Percentiles rank a stretch among this genome's conserved stretches.
Conservation (phyloP, 1,140 invertebrate species). For the Zaprionus camerounensis region DNA sequence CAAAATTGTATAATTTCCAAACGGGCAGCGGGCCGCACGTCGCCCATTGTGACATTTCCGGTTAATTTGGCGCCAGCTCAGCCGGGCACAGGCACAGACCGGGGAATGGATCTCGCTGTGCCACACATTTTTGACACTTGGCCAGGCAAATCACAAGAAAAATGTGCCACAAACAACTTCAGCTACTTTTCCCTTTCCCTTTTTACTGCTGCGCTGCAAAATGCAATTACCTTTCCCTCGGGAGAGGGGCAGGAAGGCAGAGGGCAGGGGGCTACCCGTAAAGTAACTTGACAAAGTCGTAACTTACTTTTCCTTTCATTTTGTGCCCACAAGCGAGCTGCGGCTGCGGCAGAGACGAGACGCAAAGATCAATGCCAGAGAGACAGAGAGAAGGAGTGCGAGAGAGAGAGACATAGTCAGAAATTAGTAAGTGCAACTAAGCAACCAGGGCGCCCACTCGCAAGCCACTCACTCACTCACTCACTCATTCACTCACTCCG, state of each 20-base stretch:
- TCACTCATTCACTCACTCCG: background rate
- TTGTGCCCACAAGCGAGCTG: conserved; percentile 54
- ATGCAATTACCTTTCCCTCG: conserved; percentile 80
- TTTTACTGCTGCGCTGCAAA: conserved; percentile 54
- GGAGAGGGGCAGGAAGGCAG: background rate
- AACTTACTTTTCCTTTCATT: conserved; percentile 83
- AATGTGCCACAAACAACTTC: conserved; percentile 36
- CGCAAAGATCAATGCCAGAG: conserved; percentile 78
- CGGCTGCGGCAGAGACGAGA: conserved; percentile 11
- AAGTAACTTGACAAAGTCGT: conserved; percentile 68
- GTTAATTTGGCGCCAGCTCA: conserved; percentile 81
- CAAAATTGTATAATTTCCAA: conserved; percentile 82
- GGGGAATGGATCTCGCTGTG: conserved; percentile 1
- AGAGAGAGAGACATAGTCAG: conserved; percentile 47
- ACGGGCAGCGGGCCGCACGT: conserved; percentile 78
- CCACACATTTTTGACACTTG: conserved; percentile 74
- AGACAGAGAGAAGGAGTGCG: no score
- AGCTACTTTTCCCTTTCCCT: conserved; percentile 72
- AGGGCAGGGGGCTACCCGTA: conserved; percentile 37
- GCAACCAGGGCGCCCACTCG: conserved; percentile 74
- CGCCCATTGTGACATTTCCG: conserved; percentile 81
- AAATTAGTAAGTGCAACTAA: conserved; percentile 82
- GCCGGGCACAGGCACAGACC: conserved; percentile 16
- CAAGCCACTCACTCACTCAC: conserved; percentile 39
- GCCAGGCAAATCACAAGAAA: conserved; percentile 71